Percentiles rank a stretch among this genome's conserved stretches.
Evolutionary conservation across 2,797 vertebrate genomes (phyloP).

Genomic region (Trematomus bernacchii): DNA sequence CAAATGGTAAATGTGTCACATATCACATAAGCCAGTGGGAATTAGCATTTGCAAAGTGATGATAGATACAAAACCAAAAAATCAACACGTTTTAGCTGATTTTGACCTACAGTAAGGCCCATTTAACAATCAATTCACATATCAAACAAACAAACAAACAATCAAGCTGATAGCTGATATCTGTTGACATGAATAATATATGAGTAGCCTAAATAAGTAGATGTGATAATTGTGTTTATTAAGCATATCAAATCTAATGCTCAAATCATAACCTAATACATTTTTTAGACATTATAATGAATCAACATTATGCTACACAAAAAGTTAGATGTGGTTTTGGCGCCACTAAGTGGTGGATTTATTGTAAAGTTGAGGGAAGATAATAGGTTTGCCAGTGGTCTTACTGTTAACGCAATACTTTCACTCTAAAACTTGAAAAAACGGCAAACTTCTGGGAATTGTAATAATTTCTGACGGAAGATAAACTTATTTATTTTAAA

Average conservation of each 20-base stretch:
- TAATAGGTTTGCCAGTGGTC: background rate
- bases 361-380: background rate
- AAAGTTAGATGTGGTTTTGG: conserved; percentile 36
- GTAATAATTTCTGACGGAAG: too few species aligned
- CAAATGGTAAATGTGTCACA: too few species aligned
- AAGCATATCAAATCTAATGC: background rate
- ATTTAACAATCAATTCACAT: background rate
- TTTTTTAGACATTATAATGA: background rate
- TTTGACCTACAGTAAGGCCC: too few species aligned
- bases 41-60: background rate
- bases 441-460: background rate
- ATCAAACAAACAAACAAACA: background rate
- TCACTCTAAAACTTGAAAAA: too few species aligned
- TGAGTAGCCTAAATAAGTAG: background rate
- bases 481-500: background rate
- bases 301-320: background rate
- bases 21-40: background rate
- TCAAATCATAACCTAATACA: background rate
- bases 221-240: background rate
- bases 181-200: background rate
- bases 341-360: conserved; percentile 60
- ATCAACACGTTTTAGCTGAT: too few species aligned
- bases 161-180: background rate
- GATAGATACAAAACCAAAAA: background rate
- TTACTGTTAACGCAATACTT: background rate